A percentile compares a stretch with the other conserved stretches of the same genome.
These are phyloP conservation scores for Trachelus iudaicus DNA, from an alignment of 2,888 invertebrate genomes.

Conservation along the genomic window DNA sequence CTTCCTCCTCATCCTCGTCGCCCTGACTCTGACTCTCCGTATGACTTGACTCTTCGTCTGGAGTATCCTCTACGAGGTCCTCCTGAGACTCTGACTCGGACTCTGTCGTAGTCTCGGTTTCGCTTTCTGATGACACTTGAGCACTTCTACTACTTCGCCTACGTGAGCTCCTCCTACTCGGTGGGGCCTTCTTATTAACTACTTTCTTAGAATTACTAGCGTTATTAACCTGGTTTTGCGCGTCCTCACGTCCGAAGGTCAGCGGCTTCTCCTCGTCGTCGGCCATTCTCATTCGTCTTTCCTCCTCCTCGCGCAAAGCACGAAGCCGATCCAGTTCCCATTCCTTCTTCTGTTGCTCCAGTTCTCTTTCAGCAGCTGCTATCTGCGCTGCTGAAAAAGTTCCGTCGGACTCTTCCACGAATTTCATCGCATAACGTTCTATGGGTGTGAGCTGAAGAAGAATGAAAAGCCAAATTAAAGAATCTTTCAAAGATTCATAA, in stretches of 20 bases:
- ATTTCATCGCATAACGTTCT: slow-evolving; percentile 94
- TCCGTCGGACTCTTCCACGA: slow-evolving; percentile 88
- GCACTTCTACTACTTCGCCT: slow-evolving; percentile 33
- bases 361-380: slow-evolving; percentile 88
- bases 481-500: background rate
- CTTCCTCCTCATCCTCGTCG: slow-evolving; percentile 47
- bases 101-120: slow-evolving; percentile 50
- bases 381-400: slow-evolving; percentile 84
- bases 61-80: slow-evolving; percentile 54
- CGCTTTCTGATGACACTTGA: slow-evolving; percentile 47
- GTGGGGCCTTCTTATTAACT: slow-evolving; percentile 44
- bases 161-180: slow-evolving; percentile 49
- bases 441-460: slow-evolving; percentile 85
- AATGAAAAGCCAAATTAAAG: background rate
- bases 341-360: slow-evolving; percentile 85
- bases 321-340: slow-evolving; percentile 88
- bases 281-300: slow-evolving; percentile 70
- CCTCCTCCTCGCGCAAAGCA: slow-evolving; percentile 76
- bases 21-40: slow-evolving; percentile 56
- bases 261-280: slow-evolving; percentile 74
- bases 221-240: slow-evolving; percentile 86
- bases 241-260: slow-evolving; percentile 82
- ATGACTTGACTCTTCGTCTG: slow-evolving; percentile 60
- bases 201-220: slow-evolving; percentile 57
- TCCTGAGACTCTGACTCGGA: slow-evolving; percentile 53